These are phyloP conservation scores for Drosophila tropicalis DNA, from an alignment of 1,140 invertebrate genomes.

Conservation along the genomic window DNA sequence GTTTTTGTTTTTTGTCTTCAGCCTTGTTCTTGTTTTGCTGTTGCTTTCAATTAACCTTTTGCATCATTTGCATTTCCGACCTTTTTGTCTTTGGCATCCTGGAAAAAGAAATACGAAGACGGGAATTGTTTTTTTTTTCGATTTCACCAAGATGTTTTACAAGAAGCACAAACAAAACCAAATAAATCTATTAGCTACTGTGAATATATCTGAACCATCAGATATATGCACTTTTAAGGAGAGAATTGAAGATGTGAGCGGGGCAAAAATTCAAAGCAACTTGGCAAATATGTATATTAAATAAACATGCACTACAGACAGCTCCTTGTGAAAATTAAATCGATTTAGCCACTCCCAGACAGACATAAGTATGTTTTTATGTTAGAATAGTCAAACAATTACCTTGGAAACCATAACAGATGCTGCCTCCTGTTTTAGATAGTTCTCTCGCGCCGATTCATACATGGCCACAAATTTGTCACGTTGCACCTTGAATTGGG, in stretches of 20 bases:
- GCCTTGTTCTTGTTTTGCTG: constrained; percentile 32
- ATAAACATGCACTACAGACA: constrained; percentile 14
- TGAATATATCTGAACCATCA: not conserved
- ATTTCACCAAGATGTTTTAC: too few relatives aligned
- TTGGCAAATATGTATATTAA: too few relatives aligned
- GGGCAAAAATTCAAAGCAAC: too few relatives aligned
- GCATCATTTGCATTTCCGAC: constrained; percentile 65
- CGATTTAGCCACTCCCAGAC: not conserved
- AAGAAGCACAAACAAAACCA: too few relatives aligned
- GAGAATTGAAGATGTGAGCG: too few relatives aligned
- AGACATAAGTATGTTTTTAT: too few relatives aligned
- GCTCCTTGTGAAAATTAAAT: not conserved
- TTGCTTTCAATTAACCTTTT: constrained; percentile 17
- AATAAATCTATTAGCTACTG: not conserved
- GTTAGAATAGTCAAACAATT: constrained; percentile 14
- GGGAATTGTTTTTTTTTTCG: constrained; percentile 12
- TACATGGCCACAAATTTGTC: constrained; percentile 80
- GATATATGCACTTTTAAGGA: not conserved
- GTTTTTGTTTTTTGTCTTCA: constrained; percentile 16
- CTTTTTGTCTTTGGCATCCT: constrained; percentile 78
- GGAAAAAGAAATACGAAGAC: constrained; percentile 67
- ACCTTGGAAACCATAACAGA: constrained; percentile 77
- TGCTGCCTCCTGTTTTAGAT: constrained; percentile 77
- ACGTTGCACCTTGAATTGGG: constrained; percentile 79
- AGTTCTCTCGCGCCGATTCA: constrained; percentile 67